Conservation (phyloP, 2,113 vertebrate genomes). For the Geococcyx californianus region DNA sequence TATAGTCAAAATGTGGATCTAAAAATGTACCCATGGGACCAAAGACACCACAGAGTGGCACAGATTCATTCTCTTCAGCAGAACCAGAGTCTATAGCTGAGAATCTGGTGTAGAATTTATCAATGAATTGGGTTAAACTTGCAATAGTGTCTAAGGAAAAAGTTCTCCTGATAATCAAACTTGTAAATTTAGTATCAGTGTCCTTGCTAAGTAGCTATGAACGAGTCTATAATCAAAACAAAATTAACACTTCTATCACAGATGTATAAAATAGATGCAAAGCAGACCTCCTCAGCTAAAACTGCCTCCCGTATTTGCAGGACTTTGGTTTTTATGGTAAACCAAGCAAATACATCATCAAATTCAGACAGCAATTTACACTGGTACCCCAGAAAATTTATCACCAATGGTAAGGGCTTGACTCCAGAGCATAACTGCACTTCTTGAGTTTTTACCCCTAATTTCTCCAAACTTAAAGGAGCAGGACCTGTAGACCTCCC, state of each 20-base stretch:
- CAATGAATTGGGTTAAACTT: background rate
- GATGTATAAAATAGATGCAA: background rate
- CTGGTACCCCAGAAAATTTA: background rate
- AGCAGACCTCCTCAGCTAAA: background rate
- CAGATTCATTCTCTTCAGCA: constrained; percentile 12
- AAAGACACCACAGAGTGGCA: background rate
- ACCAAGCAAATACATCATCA: background rate
- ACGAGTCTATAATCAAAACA: background rate
- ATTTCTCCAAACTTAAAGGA: background rate
- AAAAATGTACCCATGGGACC: constrained; percentile 25
- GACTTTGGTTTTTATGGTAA: background rate
- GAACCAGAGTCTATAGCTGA: background rate
- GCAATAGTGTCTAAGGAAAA: background rate
- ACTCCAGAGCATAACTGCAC: background rate
- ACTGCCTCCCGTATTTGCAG: background rate
- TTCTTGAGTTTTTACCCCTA: background rate
- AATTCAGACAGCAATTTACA: background rate
- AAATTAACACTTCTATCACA: background rate
- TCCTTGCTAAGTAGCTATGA: background rate
- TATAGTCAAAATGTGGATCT: constrained; percentile 5
- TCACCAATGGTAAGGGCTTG: background rate
- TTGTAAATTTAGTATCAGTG: background rate
- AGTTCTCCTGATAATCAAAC: background rate
- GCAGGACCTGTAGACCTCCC: background rate
- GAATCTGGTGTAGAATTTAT: background rate